Evolutionary conservation across 2,888 invertebrate species (phyloP), one percentile per base, ranked within the genome.

Genomic region (Halocaridina rubra): DNA sequence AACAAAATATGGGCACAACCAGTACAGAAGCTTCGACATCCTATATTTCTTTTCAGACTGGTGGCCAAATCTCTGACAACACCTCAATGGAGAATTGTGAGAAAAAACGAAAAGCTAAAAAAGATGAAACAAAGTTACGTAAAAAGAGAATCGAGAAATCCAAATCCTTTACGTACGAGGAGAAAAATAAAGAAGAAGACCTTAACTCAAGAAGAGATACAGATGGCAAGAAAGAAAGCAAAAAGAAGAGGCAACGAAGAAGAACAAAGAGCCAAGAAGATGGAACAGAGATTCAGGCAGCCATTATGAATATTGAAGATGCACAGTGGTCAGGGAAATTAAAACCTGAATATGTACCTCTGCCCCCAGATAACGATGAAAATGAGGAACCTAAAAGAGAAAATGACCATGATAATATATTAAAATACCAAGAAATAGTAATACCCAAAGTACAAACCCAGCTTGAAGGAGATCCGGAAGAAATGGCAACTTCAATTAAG

Each of bases 191-290:
- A 19, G 57, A 57, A 16, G 59, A 77, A 10, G 59, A 46, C 2
- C 59, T 19, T 30, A 19, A 27, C 4, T n/a, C 59, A 10, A 30
- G 22, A 16, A 61, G 32, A 22, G 76, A 77, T 32, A 77, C 59
- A 30, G 76, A 77, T 13, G 76, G 61, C 10, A 77, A 77, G 24
- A 19, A 32, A 13, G 32, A 3, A 10, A 32, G 59, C 33, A 77
- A 32, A 30, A 77, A 61, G 32, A 30, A 61, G 3, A 57, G 33
- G 13, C 76, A 77, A 59, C 29, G 76, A 19, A 53, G 59, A 19
- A 59, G 61, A 22, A 77, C 76, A n/a, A 61, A 61, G 13, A 61
- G 76, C 19, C 61, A 77, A 19, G 76, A 77, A 24, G 76, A 53
- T 4, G n/a, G n/a, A 3, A 22, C 46, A n/a, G 46, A 39, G 16